Evolutionary conservation across 23 tunicate species (phyloP).

Genomic region (Halocynthia roretzi): DNA sequence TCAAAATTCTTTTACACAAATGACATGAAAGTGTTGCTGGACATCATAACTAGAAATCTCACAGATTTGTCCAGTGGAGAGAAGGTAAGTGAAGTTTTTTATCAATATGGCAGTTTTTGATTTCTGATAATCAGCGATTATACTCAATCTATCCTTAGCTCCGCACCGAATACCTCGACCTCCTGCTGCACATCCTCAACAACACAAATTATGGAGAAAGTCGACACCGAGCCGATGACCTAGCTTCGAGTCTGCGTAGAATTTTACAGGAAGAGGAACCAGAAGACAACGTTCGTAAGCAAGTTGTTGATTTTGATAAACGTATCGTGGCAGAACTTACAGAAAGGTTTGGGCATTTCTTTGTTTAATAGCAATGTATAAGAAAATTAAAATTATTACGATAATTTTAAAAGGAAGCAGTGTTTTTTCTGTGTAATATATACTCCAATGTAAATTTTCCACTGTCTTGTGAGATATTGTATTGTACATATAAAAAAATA

Average conservation of each 20-base stretch:
- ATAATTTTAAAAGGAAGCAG: too few relatives aligned
- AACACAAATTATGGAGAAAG: slow-evolving; percentile 44
- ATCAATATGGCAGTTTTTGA: neutral
- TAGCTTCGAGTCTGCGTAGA: slow-evolving; percentile 28
- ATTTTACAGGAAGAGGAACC: slow-evolving; percentile 55
- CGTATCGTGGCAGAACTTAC: slow-evolving; percentile 33
- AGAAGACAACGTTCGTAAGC: slow-evolving; percentile 6
- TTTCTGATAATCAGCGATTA: neutral
- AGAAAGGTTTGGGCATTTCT: slow-evolving; percentile 2
- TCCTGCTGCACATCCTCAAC: slow-evolving; percentile 38
- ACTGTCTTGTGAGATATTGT: too few relatives aligned
- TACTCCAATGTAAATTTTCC: too few relatives aligned
- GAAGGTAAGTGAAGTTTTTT: slow-evolving; percentile 16
- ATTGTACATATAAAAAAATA: too few relatives aligned
- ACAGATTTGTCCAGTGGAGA: slow-evolving; percentile 60
- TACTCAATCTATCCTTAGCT: slow-evolving; percentile 19
- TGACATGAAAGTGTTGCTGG: slow-evolving; percentile 70
- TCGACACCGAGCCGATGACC: slow-evolving; percentile 39
- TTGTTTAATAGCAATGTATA: neutral
- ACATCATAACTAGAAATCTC: slow-evolving; percentile 64
- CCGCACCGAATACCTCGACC: slow-evolving; percentile 71
- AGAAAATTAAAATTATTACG: too few relatives aligned
- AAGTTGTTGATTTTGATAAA: slow-evolving; percentile 60
- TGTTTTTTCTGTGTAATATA: too few relatives aligned
- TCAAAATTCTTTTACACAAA: slow-evolving; percentile 74